Evolutionary conservation across 2,797 vertebrate genomes (phyloP).

Genomic region (Neomorphus geoffroyi): DNA sequence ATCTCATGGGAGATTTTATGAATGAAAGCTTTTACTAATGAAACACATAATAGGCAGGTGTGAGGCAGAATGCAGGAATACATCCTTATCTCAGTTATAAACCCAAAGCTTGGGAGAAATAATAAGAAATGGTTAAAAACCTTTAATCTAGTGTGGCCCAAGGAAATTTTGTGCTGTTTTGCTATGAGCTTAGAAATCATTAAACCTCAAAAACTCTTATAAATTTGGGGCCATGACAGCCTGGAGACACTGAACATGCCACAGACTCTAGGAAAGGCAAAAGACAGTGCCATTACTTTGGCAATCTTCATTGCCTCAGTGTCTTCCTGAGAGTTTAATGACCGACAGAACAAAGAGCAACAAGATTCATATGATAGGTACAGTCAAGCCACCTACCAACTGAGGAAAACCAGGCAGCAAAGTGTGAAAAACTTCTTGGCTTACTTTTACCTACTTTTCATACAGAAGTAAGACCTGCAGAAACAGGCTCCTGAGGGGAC

Average conservation of each 20-base stretch:
- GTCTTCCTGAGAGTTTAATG: not conserved
- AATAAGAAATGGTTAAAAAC: not conserved
- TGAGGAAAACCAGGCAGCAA: not conserved
- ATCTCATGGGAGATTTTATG: not conserved
- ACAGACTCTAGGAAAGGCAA: not conserved
- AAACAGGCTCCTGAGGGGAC: not conserved
- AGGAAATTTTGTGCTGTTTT: not conserved
- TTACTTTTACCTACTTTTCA: not conserved
- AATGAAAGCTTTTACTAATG: slow-evolving; percentile 51
- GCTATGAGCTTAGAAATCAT: not conserved
- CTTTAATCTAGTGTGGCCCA: not conserved
- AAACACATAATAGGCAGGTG: slow-evolving; percentile 53
- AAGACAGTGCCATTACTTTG: not conserved
- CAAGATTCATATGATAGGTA: not conserved
- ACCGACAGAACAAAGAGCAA: not conserved
- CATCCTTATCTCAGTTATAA: slow-evolving; percentile 8
- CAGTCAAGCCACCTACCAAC: not conserved
- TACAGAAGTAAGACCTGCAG: not conserved
- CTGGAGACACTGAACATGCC: not conserved
- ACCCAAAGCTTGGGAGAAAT: slow-evolving; percentile 2
- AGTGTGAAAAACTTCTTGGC: not conserved
- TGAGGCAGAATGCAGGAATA: slow-evolving; percentile 10
- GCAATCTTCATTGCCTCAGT: not conserved
- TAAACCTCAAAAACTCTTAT: not conserved
- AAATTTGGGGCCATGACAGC: not conserved